These are phyloP conservation scores for Danio tinwini DNA, from an alignment of 2,797 vertebrate species.

Conservation along the genomic window DNA sequence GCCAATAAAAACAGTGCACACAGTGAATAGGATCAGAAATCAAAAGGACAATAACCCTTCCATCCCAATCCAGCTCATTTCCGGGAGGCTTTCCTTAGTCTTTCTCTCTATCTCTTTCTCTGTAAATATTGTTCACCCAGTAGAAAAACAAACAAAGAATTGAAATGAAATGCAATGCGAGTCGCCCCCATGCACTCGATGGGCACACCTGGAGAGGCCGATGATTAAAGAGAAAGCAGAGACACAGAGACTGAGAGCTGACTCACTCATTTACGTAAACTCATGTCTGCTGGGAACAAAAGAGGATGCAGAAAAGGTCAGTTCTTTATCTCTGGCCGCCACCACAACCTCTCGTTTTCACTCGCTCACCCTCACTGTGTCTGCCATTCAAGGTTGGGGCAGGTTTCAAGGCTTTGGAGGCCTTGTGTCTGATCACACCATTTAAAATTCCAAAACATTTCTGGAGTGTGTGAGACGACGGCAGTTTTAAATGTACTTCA, in stretches of 20 bases:
- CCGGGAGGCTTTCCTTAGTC: slow-evolving; percentile 19
- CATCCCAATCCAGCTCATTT: slow-evolving; percentile 5
- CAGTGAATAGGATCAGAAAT: neutral
- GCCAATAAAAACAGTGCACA: neutral
- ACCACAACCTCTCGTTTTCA: slow-evolving; percentile 41
- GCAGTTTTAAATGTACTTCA: neutral
- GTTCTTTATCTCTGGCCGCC: slow-evolving; percentile 52
- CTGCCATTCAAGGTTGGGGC: slow-evolving; percentile 48
- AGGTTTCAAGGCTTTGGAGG: slow-evolving; percentile 34
- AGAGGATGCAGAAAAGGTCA: slow-evolving; percentile 63
- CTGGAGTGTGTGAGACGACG: neutral
- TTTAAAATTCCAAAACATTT: slow-evolving; percentile 32
- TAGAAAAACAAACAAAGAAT: slow-evolving; percentile 60
- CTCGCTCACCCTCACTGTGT: slow-evolving; percentile 21
- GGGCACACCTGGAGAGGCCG: slow-evolving; percentile 53
- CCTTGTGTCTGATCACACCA: slow-evolving; percentile 12
- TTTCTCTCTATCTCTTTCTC: slow-evolving; percentile 17
- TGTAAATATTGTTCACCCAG: slow-evolving; percentile 50
- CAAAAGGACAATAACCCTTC: neutral
- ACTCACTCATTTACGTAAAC: slow-evolving; percentile 62
- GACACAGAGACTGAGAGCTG: slow-evolving; percentile 36
- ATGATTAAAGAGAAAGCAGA: slow-evolving; percentile 44
- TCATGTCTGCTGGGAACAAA: slow-evolving; percentile 62
- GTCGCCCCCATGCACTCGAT: slow-evolving; percentile 48
- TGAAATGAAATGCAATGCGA: slow-evolving; percentile 65